phyloP scores from a whole-genome alignment of 2,797 vertebrate species.

The Hypotaenidia philippensis region DNA sequence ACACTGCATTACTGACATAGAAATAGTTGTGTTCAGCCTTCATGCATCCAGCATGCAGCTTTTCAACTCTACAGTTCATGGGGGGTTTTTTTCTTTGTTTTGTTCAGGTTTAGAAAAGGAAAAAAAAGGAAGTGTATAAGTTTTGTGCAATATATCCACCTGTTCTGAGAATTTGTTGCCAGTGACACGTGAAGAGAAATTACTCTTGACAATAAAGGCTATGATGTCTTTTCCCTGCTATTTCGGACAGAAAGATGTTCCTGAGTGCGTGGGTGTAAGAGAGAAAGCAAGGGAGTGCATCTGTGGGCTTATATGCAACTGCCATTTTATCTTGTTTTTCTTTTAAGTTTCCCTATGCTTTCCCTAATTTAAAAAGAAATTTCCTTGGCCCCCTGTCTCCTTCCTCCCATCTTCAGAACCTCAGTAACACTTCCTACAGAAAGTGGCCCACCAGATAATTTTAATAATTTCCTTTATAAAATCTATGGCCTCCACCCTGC shows the following conservation, averaged over 20 bases:
- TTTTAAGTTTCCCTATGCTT: background rate
- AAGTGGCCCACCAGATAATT: background rate
- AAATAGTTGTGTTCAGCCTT: background rate
- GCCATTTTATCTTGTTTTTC: constrained; percentile 38
- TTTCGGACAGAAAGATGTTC: background rate
- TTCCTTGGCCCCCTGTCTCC: background rate
- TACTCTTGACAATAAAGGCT: constrained; percentile 25
- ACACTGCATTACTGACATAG: background rate
- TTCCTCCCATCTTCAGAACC: background rate
- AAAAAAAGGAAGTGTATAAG: background rate
- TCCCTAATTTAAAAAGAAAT: background rate
- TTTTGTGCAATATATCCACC: background rate
- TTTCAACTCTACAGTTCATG: background rate
- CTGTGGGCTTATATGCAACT: background rate
- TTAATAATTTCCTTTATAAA: background rate
- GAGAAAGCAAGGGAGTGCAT: constrained; percentile 15
- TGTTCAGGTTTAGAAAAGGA: background rate
- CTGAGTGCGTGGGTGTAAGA: background rate
- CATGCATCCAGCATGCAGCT: background rate
- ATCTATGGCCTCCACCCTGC: background rate
- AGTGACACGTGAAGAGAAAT: constrained; percentile 15
- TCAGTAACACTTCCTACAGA: background rate
- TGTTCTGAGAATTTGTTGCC: background rate
- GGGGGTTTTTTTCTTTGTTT: background rate
- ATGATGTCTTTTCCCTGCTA: background rate